Percentiles rank a stretch among this genome's conserved stretches.
phyloP scores from a whole-genome alignment of 1,140 invertebrate genomes.

The Drosophila repleta region DNA sequence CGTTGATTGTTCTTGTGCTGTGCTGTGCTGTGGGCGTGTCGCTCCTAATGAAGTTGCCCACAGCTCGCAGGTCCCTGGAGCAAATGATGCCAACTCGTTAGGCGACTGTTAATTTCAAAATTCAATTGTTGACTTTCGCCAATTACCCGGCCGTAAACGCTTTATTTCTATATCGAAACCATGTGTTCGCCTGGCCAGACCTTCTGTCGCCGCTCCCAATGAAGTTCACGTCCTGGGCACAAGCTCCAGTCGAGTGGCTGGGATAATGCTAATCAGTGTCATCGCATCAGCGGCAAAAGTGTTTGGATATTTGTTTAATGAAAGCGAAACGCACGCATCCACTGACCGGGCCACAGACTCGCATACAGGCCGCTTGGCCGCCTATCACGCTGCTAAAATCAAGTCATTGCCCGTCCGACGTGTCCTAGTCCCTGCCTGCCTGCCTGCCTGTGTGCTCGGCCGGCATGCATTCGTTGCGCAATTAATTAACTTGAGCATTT shows the following conservation, averaged over 20 bases:
- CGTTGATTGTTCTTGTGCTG: conserved; percentile 51
- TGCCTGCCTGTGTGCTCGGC: too few relatives aligned
- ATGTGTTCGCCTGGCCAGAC: conserved; percentile 55
- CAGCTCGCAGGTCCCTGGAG: not conserved
- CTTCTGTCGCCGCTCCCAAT: conserved; percentile 64
- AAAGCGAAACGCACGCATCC: conserved; percentile 68
- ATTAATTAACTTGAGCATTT: conserved; percentile 81
- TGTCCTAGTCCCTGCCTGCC: conserved; percentile 21
- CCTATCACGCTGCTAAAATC: conserved; percentile 70
- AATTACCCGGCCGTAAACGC: conserved; percentile 12
- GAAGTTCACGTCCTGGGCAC: conserved; percentile 42
- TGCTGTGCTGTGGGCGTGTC: conserved; percentile 57
- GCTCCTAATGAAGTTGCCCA: conserved; percentile 61
- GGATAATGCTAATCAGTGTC: conserved; percentile 66
- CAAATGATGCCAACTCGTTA: conserved; percentile 1
- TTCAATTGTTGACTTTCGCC: conserved; percentile 42
- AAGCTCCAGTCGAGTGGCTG: conserved; percentile 18
- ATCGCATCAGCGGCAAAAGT: conserved; percentile 78
- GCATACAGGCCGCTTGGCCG: conserved; percentile 15
- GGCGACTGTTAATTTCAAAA: conserved; percentile 12
- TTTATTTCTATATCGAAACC: conserved; percentile 4
- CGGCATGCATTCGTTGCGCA: conserved; percentile 67
- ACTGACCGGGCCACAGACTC: not conserved
- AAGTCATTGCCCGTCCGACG: conserved; percentile 62
- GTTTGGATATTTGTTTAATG: conserved; percentile 82